A percentile compares a stretch with the other conserved stretches of the same genome.
phyloP scores from a whole-genome alignment of 1,140 invertebrate genomes.

The Penaeus vannamei region DNA sequence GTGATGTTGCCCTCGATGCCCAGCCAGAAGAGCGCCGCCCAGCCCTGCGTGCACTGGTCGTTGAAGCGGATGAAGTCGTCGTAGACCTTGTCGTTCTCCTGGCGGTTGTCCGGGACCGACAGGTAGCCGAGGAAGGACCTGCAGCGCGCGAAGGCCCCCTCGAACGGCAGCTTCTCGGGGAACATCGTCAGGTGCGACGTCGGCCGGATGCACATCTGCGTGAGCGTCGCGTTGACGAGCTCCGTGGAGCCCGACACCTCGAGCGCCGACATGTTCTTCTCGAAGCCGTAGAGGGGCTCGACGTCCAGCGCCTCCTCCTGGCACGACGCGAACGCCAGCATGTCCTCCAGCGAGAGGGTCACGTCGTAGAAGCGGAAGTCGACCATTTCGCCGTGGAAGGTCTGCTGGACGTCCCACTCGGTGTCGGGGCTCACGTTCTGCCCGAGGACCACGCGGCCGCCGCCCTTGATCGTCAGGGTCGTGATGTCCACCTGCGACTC shows the following conservation, averaged over 20 bases:
- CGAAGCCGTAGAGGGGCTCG: not conserved
- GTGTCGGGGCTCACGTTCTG: slow-evolving; percentile 6
- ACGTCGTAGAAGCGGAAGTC: not conserved
- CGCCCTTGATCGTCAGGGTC: not conserved
- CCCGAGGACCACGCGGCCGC: not conserved
- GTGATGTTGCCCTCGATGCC: slow-evolving; percentile 6
- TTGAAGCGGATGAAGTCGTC: slow-evolving; percentile 5
- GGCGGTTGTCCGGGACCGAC: not conserved
- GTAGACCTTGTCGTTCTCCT: not conserved
- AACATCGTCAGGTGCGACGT: not conserved
- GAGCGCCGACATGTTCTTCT: not conserved
- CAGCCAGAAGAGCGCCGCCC: not conserved
- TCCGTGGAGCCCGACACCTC: not conserved
- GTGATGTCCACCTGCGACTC: not conserved
- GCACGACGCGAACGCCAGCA: not conserved
- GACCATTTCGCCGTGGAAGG: not conserved
- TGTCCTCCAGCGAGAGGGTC: not conserved
- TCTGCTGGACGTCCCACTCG: slow-evolving; percentile 17
- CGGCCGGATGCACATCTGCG: not conserved
- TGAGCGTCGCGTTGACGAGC: not conserved
- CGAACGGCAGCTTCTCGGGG: not conserved
- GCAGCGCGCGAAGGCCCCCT: not conserved
- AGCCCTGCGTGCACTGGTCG: slow-evolving; percentile 4
- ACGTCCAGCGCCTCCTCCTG: not conserved
- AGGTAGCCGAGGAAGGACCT: not conserved